These are phyloP conservation scores for Myathropa florea DNA, from an alignment of 2,888 invertebrate species.

Conservation along the genomic window DNA sequence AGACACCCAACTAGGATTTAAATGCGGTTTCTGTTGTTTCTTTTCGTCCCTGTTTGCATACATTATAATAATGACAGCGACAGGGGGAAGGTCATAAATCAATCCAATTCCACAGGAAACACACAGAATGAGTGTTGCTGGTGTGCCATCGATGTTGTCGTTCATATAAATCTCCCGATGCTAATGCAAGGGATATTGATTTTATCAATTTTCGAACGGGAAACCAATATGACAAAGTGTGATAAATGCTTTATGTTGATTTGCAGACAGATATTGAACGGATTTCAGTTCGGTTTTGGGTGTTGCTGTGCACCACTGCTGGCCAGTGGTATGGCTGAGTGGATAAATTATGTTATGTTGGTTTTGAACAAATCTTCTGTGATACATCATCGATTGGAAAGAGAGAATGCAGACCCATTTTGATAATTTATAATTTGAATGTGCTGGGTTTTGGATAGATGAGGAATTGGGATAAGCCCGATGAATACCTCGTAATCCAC, in stretches of 20 bases:
- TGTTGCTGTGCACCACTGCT: background rate
- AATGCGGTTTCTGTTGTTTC: conserved; percentile 7
- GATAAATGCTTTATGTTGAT: conserved; percentile 71
- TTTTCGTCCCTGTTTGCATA: conserved; percentile 7
- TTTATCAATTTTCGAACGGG: conserved; percentile 70
- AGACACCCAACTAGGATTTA: background rate
- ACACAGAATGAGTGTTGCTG: conserved; percentile 37
- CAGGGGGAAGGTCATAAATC: conserved; percentile 44
- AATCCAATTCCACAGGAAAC: conserved; percentile 41
- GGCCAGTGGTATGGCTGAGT: conserved; percentile 20
- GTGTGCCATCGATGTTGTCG: conserved; percentile 44
- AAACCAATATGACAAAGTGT: conserved; percentile 71
- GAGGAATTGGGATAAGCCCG: background rate
- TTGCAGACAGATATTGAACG: conserved; percentile 60
- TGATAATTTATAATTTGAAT: conserved; percentile 37
- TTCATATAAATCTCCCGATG: conserved; percentile 56
- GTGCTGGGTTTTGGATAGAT: background rate
- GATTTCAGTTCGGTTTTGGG: background rate
- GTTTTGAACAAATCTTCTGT: conserved; percentile 9
- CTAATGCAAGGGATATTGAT: conserved; percentile 69
- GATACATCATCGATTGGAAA: conserved; percentile 37
- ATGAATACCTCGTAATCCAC: background rate
- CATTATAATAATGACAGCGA: conserved; percentile 44
- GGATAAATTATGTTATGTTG: conserved; percentile 55
- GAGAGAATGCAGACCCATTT: conserved; percentile 37